These are phyloP conservation scores for Dendrolimus punctatus DNA, from an alignment of 1,140 invertebrate genomes.

Conservation along the genomic window DNA sequence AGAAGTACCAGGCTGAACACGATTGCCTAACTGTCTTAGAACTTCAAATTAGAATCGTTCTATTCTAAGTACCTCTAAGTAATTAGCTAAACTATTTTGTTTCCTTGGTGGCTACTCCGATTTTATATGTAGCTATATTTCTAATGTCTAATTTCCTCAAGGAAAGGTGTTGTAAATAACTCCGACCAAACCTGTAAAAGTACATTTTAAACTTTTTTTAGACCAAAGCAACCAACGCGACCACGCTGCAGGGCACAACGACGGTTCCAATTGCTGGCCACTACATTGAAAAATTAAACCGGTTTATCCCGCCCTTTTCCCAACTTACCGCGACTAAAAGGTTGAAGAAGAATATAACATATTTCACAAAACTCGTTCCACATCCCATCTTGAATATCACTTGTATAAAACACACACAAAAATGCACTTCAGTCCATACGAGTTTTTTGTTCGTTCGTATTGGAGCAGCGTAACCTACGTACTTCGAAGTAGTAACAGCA, in stretches of 20 bases:
- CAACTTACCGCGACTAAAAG: slow-evolving; percentile 86
- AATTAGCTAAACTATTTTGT: too few species aligned
- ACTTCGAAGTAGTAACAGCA: slow-evolving; percentile 32
- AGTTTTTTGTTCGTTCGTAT: slow-evolving; percentile 30
- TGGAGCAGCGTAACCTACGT: slow-evolving; percentile 17
- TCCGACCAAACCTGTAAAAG: slow-evolving; percentile 6
- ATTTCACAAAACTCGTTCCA: slow-evolving; percentile 86
- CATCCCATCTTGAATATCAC: slow-evolving; percentile 74
- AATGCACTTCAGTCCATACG: slow-evolving; percentile 51
- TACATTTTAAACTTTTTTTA: slow-evolving; percentile 2
- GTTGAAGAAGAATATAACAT: slow-evolving; percentile 88
- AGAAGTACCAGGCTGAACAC: too few species aligned
- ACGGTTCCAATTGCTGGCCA: slow-evolving; percentile 45
- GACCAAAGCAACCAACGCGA: slow-evolving; percentile 3
- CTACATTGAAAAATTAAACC: slow-evolving; percentile 47
- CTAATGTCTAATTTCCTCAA: too few species aligned
- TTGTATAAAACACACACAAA: slow-evolving; percentile 42
- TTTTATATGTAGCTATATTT: too few species aligned
- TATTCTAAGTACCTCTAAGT: too few species aligned
- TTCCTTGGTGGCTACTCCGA: too few species aligned
- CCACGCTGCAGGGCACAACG: slow-evolving; percentile 7
- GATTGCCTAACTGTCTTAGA: too few species aligned
- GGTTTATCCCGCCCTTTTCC: slow-evolving; percentile 53
- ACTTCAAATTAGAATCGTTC: too few species aligned
- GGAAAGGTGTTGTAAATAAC: not conserved